phyloP scores from a whole-genome alignment of 2,797 vertebrate genomes.

The Cossypha dichroa region DNA sequence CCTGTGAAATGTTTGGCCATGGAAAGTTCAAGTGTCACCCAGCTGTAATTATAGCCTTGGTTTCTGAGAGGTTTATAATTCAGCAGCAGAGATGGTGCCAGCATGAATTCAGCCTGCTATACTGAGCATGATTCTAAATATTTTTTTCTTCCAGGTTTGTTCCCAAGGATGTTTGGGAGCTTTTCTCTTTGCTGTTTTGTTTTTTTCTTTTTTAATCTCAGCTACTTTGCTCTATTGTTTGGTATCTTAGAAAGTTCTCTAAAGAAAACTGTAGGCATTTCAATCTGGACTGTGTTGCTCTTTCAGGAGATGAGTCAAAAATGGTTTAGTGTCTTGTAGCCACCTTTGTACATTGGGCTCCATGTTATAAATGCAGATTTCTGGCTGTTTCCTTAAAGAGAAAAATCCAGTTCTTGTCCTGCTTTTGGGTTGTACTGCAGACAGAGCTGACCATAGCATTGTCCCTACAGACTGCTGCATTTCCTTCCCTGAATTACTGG shows the following conservation, averaged over 20 bases:
- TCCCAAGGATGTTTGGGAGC: not conserved
- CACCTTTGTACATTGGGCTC: not conserved
- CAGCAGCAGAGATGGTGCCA: not conserved
- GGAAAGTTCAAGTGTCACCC: slow-evolving; percentile 49
- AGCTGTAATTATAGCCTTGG: slow-evolving; percentile 44
- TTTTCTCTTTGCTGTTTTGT: not conserved
- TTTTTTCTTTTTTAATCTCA: not conserved
- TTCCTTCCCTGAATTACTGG: not conserved
- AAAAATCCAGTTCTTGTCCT: not conserved
- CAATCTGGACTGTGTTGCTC: not conserved
- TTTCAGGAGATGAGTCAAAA: not conserved
- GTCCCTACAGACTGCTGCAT: fast-evolving
- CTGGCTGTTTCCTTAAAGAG: not conserved
- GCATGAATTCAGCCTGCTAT: not conserved
- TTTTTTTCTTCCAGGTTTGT: not conserved
- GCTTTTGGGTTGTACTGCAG: not conserved
- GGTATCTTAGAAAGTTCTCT: not conserved
- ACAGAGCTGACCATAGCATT: not conserved
- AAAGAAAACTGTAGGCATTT: not conserved
- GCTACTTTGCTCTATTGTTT: not conserved
- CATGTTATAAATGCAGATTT: not conserved
- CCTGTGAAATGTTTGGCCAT: slow-evolving; percentile 26
- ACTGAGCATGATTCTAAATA: not conserved
- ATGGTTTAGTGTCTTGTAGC: not conserved
- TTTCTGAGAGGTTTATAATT: slow-evolving; percentile 60